phyloP scores from a whole-genome alignment of 2,888 invertebrate genomes.

The Lordiphosa andalusiaca region DNA sequence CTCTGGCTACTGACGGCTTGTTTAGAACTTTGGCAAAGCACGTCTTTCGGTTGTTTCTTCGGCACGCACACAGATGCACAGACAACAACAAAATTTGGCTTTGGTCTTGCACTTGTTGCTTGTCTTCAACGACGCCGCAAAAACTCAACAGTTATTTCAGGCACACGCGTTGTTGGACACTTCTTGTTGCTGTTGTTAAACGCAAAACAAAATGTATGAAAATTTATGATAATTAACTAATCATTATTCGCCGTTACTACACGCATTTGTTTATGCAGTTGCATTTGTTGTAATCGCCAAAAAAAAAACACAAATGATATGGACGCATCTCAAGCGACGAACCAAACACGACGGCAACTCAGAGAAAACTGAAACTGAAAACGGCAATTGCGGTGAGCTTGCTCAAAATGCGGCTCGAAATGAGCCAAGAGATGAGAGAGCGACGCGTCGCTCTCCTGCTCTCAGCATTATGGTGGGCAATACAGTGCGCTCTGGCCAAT shows the following conservation, averaged over 20 bases:
- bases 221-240: slow-evolving; percentile 16
- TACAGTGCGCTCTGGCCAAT: slow-evolving; percentile 18
- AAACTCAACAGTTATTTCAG: slow-evolving; percentile 15
- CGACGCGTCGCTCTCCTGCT: not conserved
- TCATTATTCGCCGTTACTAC: not conserved
- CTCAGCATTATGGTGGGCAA: no score
- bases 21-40: slow-evolving; percentile 16
- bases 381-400: slow-evolving; percentile 5
- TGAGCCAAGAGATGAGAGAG: no score
- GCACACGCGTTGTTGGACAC: slow-evolving; percentile 18
- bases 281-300: slow-evolving; percentile 12
- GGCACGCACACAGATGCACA: slow-evolving; percentile 20
- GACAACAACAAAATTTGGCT: slow-evolving; percentile 20
- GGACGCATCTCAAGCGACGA: slow-evolving; percentile 15
- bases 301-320: slow-evolving; percentile 12
- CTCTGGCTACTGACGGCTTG: slow-evolving; percentile 25
- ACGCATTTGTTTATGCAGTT: slow-evolving; percentile 21
- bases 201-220: slow-evolving; percentile 8
- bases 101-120: slow-evolving; percentile 37
- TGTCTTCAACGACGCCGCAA: slow-evolving; percentile 4
- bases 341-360: slow-evolving; percentile 23
- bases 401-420: no score
- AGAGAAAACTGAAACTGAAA: slow-evolving; percentile 21
- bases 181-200: slow-evolving; percentile 1
- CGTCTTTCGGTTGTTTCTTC: slow-evolving; percentile 1